phyloP scores from a whole-genome alignment of 2,797 vertebrate genomes.

The Sebastes minor region DNA sequence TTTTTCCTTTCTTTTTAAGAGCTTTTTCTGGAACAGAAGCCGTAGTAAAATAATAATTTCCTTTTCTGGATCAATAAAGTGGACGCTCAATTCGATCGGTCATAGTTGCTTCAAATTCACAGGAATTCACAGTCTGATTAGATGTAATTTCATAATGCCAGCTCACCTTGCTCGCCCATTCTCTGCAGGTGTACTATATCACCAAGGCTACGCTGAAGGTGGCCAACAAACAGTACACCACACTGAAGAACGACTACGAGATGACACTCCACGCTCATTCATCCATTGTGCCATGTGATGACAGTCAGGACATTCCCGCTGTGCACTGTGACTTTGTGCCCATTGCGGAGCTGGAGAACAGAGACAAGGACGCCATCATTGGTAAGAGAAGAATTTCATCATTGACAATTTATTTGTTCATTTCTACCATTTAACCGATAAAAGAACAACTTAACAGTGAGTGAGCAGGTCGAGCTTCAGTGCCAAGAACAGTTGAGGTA shows the following conservation, averaged over 20 bases:
- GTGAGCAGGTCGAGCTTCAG: neutral
- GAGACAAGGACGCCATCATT: constrained; percentile 88
- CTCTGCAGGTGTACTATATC: constrained; percentile 92
- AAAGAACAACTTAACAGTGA: neutral
- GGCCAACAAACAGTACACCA: constrained; percentile 94
- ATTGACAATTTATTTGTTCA: neutral
- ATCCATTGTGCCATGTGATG: constrained; percentile 89
- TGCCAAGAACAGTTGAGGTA: neutral
- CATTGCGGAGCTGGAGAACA: constrained; percentile 88
- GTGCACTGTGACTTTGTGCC: constrained; percentile 90
- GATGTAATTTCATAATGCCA: constrained; percentile 13
- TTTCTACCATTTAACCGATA: neutral
- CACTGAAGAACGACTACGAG: constrained; percentile 87
- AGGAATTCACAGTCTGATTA: constrained; percentile 25
- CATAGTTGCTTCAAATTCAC: neutral
- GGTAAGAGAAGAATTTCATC: constrained; percentile 79
- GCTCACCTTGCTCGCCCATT: neutral
- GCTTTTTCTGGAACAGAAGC: constrained; percentile 30
- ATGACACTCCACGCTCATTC: constrained; percentile 83
- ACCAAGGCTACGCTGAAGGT: constrained; percentile 86
- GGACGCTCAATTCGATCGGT: neutral
- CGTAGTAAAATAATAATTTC: constrained; percentile 34
- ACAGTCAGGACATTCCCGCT: constrained; percentile 85
- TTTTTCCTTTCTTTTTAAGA: constrained; percentile 27
- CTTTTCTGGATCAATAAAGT: constrained; percentile 36